These are phyloP conservation scores for Miltochrista miniata DNA, from an alignment of 2,888 invertebrate species.

Conservation along the genomic window DNA sequence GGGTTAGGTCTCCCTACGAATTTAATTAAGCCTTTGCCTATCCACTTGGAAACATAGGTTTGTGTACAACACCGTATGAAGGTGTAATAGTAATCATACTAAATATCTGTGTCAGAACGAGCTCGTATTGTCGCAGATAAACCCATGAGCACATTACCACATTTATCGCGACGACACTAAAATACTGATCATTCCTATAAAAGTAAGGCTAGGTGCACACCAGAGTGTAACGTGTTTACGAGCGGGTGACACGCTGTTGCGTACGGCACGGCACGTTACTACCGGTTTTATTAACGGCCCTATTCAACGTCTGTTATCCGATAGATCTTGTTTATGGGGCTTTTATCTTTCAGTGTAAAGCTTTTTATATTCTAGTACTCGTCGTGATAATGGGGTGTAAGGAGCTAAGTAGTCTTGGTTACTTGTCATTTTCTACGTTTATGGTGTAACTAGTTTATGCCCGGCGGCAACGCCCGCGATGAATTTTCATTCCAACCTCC, in stretches of 20 bases:
- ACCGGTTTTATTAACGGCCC: conserved; percentile 28
- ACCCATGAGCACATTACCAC: conserved; percentile 14
- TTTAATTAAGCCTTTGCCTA: no score
- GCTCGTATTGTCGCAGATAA: conserved; percentile 2
- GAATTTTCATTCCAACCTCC: no score
- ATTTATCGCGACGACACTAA: conserved; percentile 31
- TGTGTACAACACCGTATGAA: not conserved
- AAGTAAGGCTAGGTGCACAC: conserved; percentile 26
- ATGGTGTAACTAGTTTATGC: not conserved
- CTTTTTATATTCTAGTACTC: conserved; percentile 28
- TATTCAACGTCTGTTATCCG: conserved; percentile 24
- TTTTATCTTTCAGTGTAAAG: conserved; percentile 34
- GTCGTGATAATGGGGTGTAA: conserved; percentile 24
- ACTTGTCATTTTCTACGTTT: not conserved
- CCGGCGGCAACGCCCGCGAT: no score
- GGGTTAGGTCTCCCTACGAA: no score
- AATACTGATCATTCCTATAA: conserved; percentile 31
- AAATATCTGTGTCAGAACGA: not conserved
- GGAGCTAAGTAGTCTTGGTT: conserved; percentile 13
- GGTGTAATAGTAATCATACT: not conserved
- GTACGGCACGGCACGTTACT: conserved; percentile 8
- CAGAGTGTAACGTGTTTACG: conserved; percentile 30
- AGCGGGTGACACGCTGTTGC: conserved; percentile 9
- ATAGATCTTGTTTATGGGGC: conserved; percentile 34
- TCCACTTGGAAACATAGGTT: no score